These are phyloP conservation scores for Piprites chloris DNA, from an alignment of 2,113 vertebrate genomes.

Conservation along the genomic window DNA sequence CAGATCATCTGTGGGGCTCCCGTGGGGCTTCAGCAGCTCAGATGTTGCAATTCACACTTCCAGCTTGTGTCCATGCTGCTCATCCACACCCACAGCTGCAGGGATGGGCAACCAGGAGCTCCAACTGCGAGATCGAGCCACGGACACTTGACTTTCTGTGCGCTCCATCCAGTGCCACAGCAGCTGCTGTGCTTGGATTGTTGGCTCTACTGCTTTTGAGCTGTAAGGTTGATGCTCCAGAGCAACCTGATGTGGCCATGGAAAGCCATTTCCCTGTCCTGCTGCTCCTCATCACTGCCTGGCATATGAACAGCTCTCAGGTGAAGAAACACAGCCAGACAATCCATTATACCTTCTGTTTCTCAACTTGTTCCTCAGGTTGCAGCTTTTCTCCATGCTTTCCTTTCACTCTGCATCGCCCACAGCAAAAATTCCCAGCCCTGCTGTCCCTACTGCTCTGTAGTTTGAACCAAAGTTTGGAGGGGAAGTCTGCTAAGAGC, in stretches of 20 bases:
- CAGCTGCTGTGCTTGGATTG: neutral
- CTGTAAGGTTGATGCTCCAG: neutral
- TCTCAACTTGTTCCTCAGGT: neutral
- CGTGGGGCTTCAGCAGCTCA: neutral
- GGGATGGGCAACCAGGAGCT: neutral
- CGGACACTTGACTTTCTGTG: neutral
- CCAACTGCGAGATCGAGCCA: neutral
- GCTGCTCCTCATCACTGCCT: neutral
- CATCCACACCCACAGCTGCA: accelerated
- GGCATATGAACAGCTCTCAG: neutral
- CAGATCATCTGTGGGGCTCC: neutral
- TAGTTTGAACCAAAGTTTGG: neutral
- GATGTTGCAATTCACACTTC: neutral
- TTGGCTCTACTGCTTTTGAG: neutral
- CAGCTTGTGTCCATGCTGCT: neutral
- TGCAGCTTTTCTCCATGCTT: neutral
- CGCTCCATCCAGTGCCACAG: neutral
- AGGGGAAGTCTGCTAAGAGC: neutral
- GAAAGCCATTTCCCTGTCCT: neutral
- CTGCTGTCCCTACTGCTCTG: neutral
- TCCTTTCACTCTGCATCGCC: neutral
- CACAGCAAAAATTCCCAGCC: neutral
- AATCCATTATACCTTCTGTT: neutral
- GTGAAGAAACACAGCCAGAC: accelerated
- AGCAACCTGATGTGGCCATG: neutral